Base-by-base conservation (phyloP, 2,797 vertebrate species). In the Fistularia commersonii region DNA sequence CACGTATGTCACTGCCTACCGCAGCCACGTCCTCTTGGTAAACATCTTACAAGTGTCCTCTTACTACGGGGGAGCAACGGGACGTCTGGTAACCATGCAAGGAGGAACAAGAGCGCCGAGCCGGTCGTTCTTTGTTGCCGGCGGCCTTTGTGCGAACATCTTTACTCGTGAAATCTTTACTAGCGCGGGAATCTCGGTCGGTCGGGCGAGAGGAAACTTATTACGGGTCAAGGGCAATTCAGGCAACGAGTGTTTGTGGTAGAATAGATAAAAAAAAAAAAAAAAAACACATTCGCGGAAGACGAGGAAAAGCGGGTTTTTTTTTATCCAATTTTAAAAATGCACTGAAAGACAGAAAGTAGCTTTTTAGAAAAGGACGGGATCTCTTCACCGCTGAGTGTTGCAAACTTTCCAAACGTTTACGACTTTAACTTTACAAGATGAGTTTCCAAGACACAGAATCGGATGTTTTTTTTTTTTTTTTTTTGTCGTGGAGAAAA, bases 151-250 rank as follows among this genome's bases (percentile, higher is more conserved):
- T 91, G 63, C 71, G 69, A 32, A 56, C 66, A 34, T 73, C 73
- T 83, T 84, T 85, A 49, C 23, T 23, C 23, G 23, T 23, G 23
- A 89, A 83, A 79, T 56, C 70, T 88, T 91, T 89, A 89, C 82
- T 78, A 69, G 79, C 79, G 69, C 82, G 77, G 88, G 89, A 91
- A 89, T 78, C 76, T 78, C 80, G 70, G 76, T 83, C 74, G 74
- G 65, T 76, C 51, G 57, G 69, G 58, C 76, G 37, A 82, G 84
- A 76, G 81, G 72, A 78, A 77, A 57, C 41, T 57, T 58, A 56
- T 65, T 82, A 79, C 45, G 31, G 76, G 80, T 84, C 77, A 79
- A 88, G 81, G 81, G 78, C 85, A 81, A 80, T 83, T 81, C 82
- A 81, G 60, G 13, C 61, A 66, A 69, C 51, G 57, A 55, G 75